These are phyloP conservation scores for Gymnosoma rotundatum DNA, from an alignment of 2,888 invertebrate species.

Conservation along the genomic window DNA sequence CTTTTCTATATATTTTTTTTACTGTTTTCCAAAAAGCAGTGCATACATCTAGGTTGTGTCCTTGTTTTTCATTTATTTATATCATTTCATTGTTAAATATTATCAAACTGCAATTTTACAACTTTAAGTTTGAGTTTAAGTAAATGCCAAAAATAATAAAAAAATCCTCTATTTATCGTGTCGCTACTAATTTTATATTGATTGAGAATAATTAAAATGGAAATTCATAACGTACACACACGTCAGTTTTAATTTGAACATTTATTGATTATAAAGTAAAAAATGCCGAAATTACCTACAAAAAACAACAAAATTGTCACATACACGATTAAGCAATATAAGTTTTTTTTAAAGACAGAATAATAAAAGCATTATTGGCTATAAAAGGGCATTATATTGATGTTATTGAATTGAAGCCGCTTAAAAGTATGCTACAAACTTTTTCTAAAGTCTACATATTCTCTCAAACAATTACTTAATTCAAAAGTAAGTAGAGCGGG, in stretches of 20 bases:
- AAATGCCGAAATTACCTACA: background rate
- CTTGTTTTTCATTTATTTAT: background rate
- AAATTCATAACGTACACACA: slow-evolving; percentile 3
- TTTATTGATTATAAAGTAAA: slow-evolving; percentile 42
- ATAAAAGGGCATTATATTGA: background rate
- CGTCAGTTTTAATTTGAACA: slow-evolving; percentile 27
- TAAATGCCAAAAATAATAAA: too few species aligned
- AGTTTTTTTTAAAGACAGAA: slow-evolving; percentile 18
- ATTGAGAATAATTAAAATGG: background rate
- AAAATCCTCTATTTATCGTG: background rate
- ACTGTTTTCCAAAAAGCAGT: too few species aligned
- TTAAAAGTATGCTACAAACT: background rate
- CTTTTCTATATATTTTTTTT: too few species aligned
- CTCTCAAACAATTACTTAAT: too few species aligned
- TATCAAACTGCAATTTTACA: background rate
- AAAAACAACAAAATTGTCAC: slow-evolving; percentile 20
- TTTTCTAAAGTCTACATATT: too few species aligned
- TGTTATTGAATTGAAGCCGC: background rate
- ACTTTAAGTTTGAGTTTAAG: too few species aligned
- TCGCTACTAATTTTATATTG: slow-evolving; percentile 14
- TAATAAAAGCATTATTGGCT: background rate
- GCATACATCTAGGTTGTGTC: too few species aligned
- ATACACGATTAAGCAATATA: slow-evolving; percentile 66
- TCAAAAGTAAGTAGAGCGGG: too few species aligned
- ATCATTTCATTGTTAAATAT: background rate